These are phyloP conservation scores for Actinemys pallida DNA, from an alignment of 2,113 vertebrate genomes.

Conservation along the genomic window DNA sequence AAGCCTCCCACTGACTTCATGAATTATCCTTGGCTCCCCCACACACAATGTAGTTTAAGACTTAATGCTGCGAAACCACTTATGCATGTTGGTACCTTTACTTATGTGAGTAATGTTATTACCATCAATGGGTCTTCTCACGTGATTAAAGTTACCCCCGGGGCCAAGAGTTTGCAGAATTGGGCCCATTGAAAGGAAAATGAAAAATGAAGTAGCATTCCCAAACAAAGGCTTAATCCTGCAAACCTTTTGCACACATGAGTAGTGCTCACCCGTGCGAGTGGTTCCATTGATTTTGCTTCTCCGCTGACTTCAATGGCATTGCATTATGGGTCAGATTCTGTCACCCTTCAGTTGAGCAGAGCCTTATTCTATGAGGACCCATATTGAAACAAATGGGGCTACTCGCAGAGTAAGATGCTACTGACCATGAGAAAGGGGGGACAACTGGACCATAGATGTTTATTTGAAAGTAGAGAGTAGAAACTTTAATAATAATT, in stretches of 20 bases:
- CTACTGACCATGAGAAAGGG: background rate
- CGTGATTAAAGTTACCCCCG: constrained; percentile 64
- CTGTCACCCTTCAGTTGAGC: background rate
- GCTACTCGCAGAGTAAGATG: no score
- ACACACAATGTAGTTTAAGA: background rate
- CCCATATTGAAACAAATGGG: background rate
- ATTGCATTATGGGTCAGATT: background rate
- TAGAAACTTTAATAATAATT: background rate
- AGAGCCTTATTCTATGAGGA: background rate
- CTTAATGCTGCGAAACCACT: background rate
- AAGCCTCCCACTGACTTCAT: constrained; percentile 62
- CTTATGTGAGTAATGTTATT: constrained; percentile 66
- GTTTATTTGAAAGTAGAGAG: background rate
- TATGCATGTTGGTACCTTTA: constrained; percentile 51
- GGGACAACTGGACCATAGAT: background rate
- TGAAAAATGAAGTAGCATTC: constrained; percentile 32
- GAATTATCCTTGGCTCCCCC: background rate
- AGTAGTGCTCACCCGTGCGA: background rate
- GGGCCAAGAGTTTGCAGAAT: background rate
- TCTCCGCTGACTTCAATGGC: fast-evolving
- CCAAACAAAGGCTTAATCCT: constrained; percentile 5
- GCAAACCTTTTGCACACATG: background rate
- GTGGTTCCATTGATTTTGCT: background rate
- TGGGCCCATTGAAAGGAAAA: constrained; percentile 60
- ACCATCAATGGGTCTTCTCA: constrained; percentile 65